Conservation (phyloP, 2,888 invertebrate species). For the Ormyrus labotus region DNA sequence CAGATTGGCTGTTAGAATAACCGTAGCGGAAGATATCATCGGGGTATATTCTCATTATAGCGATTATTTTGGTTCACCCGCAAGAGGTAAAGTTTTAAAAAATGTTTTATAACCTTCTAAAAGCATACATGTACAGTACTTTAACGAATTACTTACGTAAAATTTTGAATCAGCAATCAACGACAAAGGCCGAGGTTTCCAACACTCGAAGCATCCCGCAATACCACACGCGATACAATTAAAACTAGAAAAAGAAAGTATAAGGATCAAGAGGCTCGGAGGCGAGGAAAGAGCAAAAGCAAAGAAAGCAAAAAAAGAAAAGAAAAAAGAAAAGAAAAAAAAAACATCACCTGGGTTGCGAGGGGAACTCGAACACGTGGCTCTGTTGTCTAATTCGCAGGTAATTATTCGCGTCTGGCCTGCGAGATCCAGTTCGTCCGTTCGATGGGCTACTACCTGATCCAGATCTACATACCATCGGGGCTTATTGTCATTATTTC, state of each 20-base stretch:
- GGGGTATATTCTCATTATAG: too few species aligned
- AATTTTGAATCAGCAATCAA: conserved; percentile 5
- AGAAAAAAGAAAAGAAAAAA: conserved; percentile 55
- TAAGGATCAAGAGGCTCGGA: not conserved
- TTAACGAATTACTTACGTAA: not conserved
- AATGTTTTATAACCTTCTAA: too few species aligned
- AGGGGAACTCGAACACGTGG: conserved; percentile 57
- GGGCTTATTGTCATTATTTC: conserved; percentile 97
- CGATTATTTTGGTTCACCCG: too few species aligned
- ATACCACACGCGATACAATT: conserved; percentile 2
- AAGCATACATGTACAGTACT: not conserved
- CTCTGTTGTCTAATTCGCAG: conserved; percentile 78
- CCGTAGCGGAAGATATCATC: too few species aligned
- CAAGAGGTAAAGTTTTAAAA: too few species aligned
- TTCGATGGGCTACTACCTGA: conserved; percentile 98
- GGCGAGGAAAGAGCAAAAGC: not conserved
- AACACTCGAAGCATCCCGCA: not conserved
- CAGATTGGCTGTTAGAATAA: too few species aligned
- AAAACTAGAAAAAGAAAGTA: conserved; percentile 34
- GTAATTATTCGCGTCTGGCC: conserved; percentile 96
- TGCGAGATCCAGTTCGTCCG: conserved; percentile 98
- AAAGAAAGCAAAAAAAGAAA: conserved; percentile 46
- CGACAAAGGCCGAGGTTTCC: conserved; percentile 2
- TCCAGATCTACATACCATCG: conserved; percentile 98
- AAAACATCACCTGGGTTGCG: conserved; percentile 49